Evolutionary conservation across 1,140 invertebrate species (phyloP).

Genomic region (Coptotermes formosanus): DNA sequence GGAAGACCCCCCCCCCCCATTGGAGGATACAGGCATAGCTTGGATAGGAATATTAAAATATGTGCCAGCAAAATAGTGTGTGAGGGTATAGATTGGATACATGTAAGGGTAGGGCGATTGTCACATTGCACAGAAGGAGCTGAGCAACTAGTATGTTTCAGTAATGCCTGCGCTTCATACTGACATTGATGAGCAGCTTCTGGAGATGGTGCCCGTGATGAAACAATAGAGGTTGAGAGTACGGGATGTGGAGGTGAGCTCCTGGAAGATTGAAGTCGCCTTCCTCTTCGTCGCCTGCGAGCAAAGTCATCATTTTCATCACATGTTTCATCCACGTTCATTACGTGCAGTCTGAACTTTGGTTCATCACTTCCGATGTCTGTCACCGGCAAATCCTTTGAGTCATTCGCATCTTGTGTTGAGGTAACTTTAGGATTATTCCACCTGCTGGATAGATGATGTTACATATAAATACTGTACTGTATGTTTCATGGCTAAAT

Average conservation of each 20-base stretch:
- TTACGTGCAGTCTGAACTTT: conserved; percentile 49
- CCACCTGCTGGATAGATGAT: neutral
- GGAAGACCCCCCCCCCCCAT: too few relatives aligned
- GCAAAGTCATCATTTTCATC: neutral
- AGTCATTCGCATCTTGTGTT: neutral
- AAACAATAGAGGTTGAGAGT: neutral
- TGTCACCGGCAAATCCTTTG: neutral
- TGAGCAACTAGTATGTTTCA: too few relatives aligned
- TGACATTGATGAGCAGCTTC: neutral
- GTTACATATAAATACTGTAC: too few relatives aligned
- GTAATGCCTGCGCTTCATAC: neutral
- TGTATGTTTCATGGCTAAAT: too few relatives aligned
- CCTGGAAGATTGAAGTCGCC: neutral
- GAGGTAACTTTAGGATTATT: neutral
- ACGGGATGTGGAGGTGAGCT: neutral
- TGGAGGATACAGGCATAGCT: too few relatives aligned
- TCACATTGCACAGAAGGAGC: too few relatives aligned
- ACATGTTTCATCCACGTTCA: conserved; percentile 49
- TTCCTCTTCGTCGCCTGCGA: neutral
- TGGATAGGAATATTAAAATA: too few relatives aligned
- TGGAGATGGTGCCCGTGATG: neutral
- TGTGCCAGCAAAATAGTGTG: too few relatives aligned
- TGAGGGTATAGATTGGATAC: too few relatives aligned
- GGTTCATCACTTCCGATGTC: conserved; percentile 42
- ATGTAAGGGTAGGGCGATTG: too few relatives aligned